Percentiles rank a stretch among this genome's conserved stretches.
Evolutionary conservation across 2,888 invertebrate species (phyloP).

Genomic region (Perdita meconis): DNA sequence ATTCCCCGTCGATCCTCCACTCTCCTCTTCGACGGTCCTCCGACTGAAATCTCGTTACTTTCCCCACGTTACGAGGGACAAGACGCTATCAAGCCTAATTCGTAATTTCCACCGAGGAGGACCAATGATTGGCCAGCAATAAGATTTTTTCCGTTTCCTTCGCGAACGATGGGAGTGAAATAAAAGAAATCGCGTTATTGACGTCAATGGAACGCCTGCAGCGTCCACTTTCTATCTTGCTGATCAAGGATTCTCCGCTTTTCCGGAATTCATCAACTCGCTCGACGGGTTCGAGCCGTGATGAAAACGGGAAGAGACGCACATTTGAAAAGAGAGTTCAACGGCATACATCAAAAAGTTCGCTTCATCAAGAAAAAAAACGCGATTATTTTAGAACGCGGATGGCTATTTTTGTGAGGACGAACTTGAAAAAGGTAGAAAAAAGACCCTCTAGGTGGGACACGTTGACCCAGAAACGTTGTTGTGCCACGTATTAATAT

Average conservation of each 20-base stretch:
- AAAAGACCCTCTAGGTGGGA: neutral
- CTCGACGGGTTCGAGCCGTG: too few species aligned
- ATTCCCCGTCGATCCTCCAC: conserved; percentile 11
- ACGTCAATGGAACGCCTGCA: conserved; percentile 7
- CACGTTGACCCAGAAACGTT: conserved; percentile 32
- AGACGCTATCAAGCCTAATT: conserved; percentile 69
- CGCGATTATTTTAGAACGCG: neutral
- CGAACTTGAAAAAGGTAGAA: neutral
- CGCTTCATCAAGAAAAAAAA: neutral
- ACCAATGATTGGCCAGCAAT: conserved; percentile 55
- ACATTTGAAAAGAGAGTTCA: too few species aligned
- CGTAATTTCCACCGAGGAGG: conserved; percentile 54
- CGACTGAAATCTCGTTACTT: conserved; percentile 57
- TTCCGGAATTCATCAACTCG: too few species aligned
- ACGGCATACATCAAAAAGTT: neutral
- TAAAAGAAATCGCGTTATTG: conserved; percentile 24
- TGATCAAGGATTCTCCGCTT: neutral
- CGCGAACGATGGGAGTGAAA: neutral
- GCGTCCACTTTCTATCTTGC: neutral
- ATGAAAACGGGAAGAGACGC: too few species aligned
- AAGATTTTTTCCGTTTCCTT: conserved; percentile 48
- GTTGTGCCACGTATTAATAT: conserved; percentile 25
- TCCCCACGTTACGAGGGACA: conserved; percentile 39
- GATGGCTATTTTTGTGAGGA: neutral
- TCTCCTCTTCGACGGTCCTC: conserved; percentile 35